Percentiles rank a stretch among this genome's conserved stretches.
Conservation (phyloP, 2,888 invertebrate species). For the Euzetes globulus region DNA sequence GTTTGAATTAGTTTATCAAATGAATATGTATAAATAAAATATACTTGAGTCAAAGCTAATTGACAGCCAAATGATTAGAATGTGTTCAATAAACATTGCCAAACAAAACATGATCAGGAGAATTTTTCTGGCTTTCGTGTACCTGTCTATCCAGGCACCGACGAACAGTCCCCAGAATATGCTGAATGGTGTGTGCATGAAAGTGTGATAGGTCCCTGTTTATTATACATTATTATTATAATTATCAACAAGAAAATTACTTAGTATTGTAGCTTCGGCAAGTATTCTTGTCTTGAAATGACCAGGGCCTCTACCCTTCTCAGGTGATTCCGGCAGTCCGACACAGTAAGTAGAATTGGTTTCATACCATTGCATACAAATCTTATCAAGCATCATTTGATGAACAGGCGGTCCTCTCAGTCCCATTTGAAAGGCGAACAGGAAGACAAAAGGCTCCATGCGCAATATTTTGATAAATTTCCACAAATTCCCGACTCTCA, state of each 20-base stretch:
- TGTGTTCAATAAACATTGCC: not conserved
- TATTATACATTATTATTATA: not conserved
- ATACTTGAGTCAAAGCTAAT: not conserved
- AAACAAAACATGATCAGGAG: not conserved
- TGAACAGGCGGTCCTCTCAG: not conserved
- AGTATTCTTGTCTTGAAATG: conserved; percentile 22
- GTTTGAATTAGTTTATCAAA: not conserved
- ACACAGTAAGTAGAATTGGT: not conserved
- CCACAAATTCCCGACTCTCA: too few species aligned
- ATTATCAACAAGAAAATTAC: not conserved
- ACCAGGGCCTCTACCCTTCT: not conserved
- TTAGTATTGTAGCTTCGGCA: not conserved
- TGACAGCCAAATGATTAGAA: not conserved
- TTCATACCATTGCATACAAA: not conserved
- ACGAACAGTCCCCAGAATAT: not conserved
- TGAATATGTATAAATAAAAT: not conserved
- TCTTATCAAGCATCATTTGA: conserved; percentile 27
- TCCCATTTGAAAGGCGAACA: not conserved
- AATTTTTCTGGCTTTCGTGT: not conserved
- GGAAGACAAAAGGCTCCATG: conserved; percentile 1
- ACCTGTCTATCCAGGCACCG: not conserved
- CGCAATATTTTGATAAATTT: conserved; percentile 15
- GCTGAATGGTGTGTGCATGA: not conserved
- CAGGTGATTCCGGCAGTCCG: not conserved
- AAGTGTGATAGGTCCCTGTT: not conserved